Evolutionary conservation across 1,140 invertebrate species (phyloP).

Genomic region (Pogonus chalceus): DNA sequence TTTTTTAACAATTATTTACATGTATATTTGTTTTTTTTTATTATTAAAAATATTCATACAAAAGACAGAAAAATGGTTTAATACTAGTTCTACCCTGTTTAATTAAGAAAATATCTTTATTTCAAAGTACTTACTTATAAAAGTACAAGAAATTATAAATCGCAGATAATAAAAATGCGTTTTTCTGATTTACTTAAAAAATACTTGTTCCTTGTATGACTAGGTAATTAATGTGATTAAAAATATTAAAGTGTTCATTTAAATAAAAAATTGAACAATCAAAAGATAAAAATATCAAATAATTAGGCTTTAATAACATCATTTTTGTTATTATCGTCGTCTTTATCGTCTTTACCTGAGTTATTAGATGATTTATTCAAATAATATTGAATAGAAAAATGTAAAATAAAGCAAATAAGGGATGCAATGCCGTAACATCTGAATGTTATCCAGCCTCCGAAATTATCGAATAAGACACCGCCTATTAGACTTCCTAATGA

Average conservation of each 20-base stretch:
- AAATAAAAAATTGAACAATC: no score
- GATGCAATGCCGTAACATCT: constrained; percentile 58
- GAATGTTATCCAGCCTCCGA: constrained; percentile 55
- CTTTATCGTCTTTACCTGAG: neutral
- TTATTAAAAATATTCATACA: constrained; percentile 9
- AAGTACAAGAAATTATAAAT: no score
- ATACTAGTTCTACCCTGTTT: no score
- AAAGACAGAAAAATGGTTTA: constrained; percentile 9
- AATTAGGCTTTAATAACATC: neutral
- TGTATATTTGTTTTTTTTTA: constrained; percentile 10
- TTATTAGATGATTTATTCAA: constrained; percentile 33
- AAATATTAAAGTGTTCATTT: no score
- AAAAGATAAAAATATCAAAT: constrained; percentile 8
- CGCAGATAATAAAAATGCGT: no score
- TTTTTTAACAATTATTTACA: constrained; percentile 1
- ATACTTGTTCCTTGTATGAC: no score
- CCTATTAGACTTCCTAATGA: constrained; percentile 65
- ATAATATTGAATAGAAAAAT: constrained; percentile 44
- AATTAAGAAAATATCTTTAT: no score
- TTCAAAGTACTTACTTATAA: no score
- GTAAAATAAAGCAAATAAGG: constrained; percentile 49
- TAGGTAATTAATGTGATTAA: no score
- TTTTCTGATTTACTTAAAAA: no score
- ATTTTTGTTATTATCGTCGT: neutral
- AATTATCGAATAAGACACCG: constrained; percentile 50